phyloP scores from a whole-genome alignment of 2,113 vertebrate genomes.

The Phrynocephalus versicolor region DNA sequence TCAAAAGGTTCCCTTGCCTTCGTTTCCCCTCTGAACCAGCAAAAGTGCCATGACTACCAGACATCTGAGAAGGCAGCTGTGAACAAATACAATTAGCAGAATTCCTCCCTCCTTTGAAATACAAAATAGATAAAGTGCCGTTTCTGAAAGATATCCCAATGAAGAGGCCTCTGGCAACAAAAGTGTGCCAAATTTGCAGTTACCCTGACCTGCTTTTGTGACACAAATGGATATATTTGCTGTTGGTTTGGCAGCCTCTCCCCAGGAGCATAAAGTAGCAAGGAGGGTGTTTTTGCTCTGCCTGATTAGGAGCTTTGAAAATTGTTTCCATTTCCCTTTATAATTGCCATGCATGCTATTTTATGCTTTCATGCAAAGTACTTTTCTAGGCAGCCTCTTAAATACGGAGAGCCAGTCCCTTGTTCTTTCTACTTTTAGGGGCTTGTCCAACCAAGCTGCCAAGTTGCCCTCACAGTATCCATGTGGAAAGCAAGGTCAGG shows the following conservation, averaged over 20 bases:
- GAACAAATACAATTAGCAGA: slow-evolving; percentile 10
- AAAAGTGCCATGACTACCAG: not conserved
- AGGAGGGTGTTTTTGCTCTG: not conserved
- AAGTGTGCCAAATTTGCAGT: not conserved
- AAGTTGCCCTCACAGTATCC: not conserved
- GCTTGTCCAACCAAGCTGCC: not conserved
- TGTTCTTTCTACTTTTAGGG: not conserved
- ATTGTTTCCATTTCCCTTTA: not conserved
- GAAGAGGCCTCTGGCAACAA: not conserved
- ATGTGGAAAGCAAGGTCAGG: not conserved
- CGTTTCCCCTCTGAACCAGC: not conserved
- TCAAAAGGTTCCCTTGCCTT: not conserved
- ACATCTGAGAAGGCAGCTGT: not conserved
- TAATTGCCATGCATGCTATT: not conserved
- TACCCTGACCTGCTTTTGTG: not conserved
- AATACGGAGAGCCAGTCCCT: too few relatives aligned
- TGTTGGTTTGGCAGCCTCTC: too few relatives aligned
- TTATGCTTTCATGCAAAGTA: not conserved
- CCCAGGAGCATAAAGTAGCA: too few relatives aligned
- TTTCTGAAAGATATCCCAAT: not conserved
- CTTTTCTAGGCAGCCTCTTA: not conserved
- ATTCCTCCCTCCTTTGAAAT: not conserved
- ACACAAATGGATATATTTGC: not conserved
- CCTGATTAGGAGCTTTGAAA: not conserved
- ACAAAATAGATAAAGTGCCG: slow-evolving; percentile 21